Evolutionary conservation across 1,140 invertebrate genomes (phyloP), one percentile per base, ranked within the genome.

Genomic region (Acyrthosiphon pisum): DNA sequence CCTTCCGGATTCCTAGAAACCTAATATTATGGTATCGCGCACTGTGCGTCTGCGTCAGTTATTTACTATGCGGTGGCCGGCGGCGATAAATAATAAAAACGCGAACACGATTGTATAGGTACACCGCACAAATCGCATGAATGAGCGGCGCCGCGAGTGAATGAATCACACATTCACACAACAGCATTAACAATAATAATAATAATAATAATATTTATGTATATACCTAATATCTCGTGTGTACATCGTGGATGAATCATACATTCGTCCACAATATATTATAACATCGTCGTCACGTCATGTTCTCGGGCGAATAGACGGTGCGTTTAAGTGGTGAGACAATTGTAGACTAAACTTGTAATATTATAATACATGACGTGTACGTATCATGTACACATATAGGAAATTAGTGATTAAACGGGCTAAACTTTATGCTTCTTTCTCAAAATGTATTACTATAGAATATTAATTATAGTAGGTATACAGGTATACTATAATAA

Each of bases 1-100:
- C 90, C 90, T 91, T 91, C 90, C 90, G 90, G 60, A 91, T 91
- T 91, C 90, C 68, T 22, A 91, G 90, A 91, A 81, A 41, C 41
- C 41, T 41, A 41, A 41, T 3, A 41, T 41, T 50, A 46, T 30
- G 41, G 44, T 60, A 91, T 91, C 41, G 26, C 3, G 30, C 9
- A 14, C 9, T n/a, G 30, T 14, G 30, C 9, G 56, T 46, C 20
- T 91, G n/a, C n/a, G 87, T 87, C 46, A 35, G 83, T 86, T 86
- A n/a, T 76, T 86, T 86, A 86, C 44, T 46, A 86, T 44, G 41
- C 41, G 9, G 50, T 22, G 50, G 50, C 50, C 22, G 50, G 22
- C 50, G 50, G 1, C 4, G 26, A 26, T 44, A 76, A 76, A 18
- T 18, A 76, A 60, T 18, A 76, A n/a, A 35, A n/a, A 76, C 11